phyloP scores from a whole-genome alignment of 2,113 vertebrate species.

The Balaenoptera acutorostrata region DNA sequence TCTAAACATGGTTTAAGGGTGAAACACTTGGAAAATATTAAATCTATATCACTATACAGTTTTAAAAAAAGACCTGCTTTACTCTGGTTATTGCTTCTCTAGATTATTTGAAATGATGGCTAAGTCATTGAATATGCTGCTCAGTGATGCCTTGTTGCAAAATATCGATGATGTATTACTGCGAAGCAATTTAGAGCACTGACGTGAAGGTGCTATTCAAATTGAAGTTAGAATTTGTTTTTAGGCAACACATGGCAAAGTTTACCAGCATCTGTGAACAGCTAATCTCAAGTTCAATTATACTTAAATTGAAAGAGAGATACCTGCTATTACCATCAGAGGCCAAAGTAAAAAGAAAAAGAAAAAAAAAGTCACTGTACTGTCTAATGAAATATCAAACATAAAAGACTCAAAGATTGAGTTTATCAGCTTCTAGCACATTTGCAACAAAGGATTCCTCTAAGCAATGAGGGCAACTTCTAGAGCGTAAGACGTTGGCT shows the following conservation, averaged over 20 bases:
- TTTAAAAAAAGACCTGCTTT: not conserved
- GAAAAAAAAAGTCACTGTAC: not conserved
- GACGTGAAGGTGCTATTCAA: constrained; percentile 40
- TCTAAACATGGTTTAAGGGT: not conserved
- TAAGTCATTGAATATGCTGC: constrained; percentile 8
- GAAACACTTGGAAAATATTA: constrained; percentile 28
- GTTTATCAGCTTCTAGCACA: constrained; percentile 40
- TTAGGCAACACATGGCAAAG: constrained; percentile 12
- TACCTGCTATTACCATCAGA: not conserved
- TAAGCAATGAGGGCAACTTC: not conserved
- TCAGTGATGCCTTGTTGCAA: constrained; percentile 13
- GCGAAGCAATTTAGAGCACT: constrained; percentile 28
- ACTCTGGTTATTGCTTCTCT: not conserved
- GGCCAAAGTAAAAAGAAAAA: not conserved
- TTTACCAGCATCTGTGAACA: constrained; percentile 17
- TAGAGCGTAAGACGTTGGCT: not conserved
- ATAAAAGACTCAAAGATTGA: not conserved
- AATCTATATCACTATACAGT: not conserved
- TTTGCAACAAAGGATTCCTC: not conserved
- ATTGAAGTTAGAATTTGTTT: constrained; percentile 58
- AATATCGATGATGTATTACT: constrained; percentile 62
- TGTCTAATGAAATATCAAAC: constrained; percentile 50
- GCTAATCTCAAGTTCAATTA: constrained; percentile 51
- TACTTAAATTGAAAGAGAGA: constrained; percentile 52
- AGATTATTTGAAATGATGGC: not conserved